phyloP scores from a whole-genome alignment of 2,888 invertebrate species.

The Elmis aenea region DNA sequence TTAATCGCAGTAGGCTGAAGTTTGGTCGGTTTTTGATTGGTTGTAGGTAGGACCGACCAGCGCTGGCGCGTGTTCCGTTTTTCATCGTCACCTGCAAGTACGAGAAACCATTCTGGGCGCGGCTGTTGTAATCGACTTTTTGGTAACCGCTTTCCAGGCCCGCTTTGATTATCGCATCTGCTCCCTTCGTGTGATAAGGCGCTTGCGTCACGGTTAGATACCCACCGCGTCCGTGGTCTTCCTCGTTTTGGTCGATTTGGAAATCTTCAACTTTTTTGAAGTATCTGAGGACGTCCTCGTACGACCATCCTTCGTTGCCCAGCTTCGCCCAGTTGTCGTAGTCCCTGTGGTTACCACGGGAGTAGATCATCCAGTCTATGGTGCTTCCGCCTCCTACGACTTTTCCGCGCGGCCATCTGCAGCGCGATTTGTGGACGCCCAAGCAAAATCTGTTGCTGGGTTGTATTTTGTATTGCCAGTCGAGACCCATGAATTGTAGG shows the following conservation, averaged over 20 bases:
- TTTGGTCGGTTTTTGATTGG: slow-evolving; percentile 47
- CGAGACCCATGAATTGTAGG: slow-evolving; percentile 60
- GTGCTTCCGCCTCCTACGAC: slow-evolving; percentile 49
- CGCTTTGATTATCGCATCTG: slow-evolving; percentile 59
- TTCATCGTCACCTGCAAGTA: slow-evolving; percentile 50
- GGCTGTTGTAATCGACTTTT: slow-evolving; percentile 63
- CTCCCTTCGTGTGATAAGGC: slow-evolving; percentile 54
- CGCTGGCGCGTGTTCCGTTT: slow-evolving; percentile 47
- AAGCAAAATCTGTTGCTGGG: slow-evolving; percentile 42
- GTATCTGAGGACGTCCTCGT: slow-evolving; percentile 53
- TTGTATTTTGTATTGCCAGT: slow-evolving; percentile 55
- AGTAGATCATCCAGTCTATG: slow-evolving; percentile 49
- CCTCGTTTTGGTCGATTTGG: slow-evolving; percentile 57
- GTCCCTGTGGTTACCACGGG: slow-evolving; percentile 46
- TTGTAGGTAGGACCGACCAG: slow-evolving; percentile 51
- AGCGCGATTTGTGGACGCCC: slow-evolving; percentile 30
- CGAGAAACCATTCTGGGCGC: slow-evolving; percentile 50
- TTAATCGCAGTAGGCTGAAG: slow-evolving; percentile 49
- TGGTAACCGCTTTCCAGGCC: slow-evolving; percentile 59
- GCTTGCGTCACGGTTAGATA: slow-evolving; percentile 53
- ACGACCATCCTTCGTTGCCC: slow-evolving; percentile 49
- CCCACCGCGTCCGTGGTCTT: slow-evolving; percentile 49
- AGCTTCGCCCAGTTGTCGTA: slow-evolving; percentile 47
- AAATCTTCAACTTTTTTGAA: slow-evolving; percentile 33
- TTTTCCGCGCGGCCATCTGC: slow-evolving; percentile 45